Conservation (phyloP, 2,797 vertebrate species). For the Notolepis coatsorum region DNA sequence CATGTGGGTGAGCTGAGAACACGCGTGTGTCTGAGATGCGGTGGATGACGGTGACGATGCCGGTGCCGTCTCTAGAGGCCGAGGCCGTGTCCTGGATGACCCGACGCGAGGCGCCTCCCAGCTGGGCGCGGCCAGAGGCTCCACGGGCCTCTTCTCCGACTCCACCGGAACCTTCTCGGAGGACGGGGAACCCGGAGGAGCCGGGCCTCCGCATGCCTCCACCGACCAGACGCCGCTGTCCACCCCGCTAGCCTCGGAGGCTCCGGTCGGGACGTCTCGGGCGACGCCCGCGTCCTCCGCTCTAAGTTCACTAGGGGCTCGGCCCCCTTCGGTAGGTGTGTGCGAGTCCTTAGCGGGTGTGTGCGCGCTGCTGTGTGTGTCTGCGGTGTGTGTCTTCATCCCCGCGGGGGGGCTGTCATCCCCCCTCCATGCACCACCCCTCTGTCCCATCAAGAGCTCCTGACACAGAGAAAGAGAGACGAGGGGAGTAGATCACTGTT, state of each 20-base stretch:
- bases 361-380: conserved; percentile 20
- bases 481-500: conserved; percentile 62
- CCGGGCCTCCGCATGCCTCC: neutral
- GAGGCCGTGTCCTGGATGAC: neutral
- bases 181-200: neutral
- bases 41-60: neutral
- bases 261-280: neutral
- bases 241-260: neutral
- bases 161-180: neutral
- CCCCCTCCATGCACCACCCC: conserved; percentile 66
- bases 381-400: conserved; percentile 45
- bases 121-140: conserved; percentile 5
- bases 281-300: neutral
- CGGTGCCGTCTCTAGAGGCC: neutral
- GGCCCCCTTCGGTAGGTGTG: neutral
- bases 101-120: neutral
- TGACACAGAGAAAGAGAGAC: conserved; percentile 79
- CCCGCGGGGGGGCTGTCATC: conserved; percentile 39
- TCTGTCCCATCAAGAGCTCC: conserved; percentile 59
- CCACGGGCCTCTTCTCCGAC: neutral
- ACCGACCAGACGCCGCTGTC: neutral
- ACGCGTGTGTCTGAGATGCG: neutral
- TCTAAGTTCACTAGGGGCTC: neutral
- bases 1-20: neutral
- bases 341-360: conserved; percentile 18